Evolutionary conservation across 1,140 invertebrate genomes (phyloP).

Genomic region (Rhopalosiphum maidis): DNA sequence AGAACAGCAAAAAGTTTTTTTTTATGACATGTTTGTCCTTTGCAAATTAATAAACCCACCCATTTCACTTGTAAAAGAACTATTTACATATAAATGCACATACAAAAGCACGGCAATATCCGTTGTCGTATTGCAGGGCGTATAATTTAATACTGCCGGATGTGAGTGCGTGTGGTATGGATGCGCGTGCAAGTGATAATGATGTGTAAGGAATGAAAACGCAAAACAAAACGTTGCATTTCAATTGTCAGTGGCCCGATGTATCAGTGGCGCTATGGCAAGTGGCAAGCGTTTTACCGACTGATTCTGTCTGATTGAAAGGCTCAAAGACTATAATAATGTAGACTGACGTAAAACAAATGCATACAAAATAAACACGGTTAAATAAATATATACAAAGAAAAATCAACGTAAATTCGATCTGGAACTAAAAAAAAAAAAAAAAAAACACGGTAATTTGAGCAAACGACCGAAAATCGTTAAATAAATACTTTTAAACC

Average conservation of each 20-base stretch:
- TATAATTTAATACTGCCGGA: neutral
- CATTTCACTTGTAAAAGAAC: constrained; percentile 7
- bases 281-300: neutral
- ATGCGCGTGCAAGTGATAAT: neutral
- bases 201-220: neutral
- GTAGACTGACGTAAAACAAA: neutral
- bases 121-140: neutral
- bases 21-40: constrained; percentile 14
- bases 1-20: neutral
- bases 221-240: neutral
- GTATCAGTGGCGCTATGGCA: too few relatives aligned
- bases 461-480: neutral
- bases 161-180: neutral
- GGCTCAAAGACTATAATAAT: neutral
- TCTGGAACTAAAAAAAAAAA: too few relatives aligned
- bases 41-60: neutral
- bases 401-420: neutral
- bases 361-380: neutral
- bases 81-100: constrained; percentile 10
- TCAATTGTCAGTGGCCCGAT: neutral
- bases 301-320: neutral
- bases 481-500: neutral
- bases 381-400: neutral
- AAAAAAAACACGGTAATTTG: neutral
- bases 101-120: neutral